Evolutionary conservation across 1,140 invertebrate genomes (phyloP), one percentile per base, ranked within the genome.

Genomic region (Drosophila parvula): DNA sequence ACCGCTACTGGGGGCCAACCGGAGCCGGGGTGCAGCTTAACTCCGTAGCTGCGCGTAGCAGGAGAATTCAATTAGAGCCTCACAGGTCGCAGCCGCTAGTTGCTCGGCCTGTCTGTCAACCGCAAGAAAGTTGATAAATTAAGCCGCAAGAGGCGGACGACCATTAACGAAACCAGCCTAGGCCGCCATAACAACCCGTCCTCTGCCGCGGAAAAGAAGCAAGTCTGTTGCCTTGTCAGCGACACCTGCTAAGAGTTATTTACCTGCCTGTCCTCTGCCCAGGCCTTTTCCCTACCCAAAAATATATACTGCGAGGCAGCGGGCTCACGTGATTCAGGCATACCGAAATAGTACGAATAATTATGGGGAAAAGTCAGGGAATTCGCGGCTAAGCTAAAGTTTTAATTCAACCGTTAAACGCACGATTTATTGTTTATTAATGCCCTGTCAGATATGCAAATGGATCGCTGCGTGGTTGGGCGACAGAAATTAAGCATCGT

Each of bases 401-500:
- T 78, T 77, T 79, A 77, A 84, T 73, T 77, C 65, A 47, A 57
- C 40, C 74, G 61, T 58, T 68, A 73, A 83, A 61, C 71, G 77
- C 58, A 76, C 71, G 83, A 77, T 80, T 77, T 83, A 76, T 77
- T 79, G 71, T 83, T 83, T 68, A 83, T 79, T 83, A 84, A 84
- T 71, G 75, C 48, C 71, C 76, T 69, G 79, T 80, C 81, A 80
- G 68, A 80, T 84, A 84, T 84, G 81, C 81, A 83, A 83, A 83
- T 83, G 65, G 50, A 44, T 56, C 57, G 12, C 38, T 27, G 40
- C 22, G 16, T 32, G 58, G 44, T 40, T 48, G 81, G 71, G 71
- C 75, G 71, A 84, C 76, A 84, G 73, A 80, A 83, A 84, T 84
- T 84, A 84, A 83, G 76, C 81, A 71, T 83, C 70, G 78, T 76